Evolutionary conservation across 2,113 vertebrate species (phyloP), one percentile per base, ranked within the genome.

Genomic region (Pionites leucogaster): DNA sequence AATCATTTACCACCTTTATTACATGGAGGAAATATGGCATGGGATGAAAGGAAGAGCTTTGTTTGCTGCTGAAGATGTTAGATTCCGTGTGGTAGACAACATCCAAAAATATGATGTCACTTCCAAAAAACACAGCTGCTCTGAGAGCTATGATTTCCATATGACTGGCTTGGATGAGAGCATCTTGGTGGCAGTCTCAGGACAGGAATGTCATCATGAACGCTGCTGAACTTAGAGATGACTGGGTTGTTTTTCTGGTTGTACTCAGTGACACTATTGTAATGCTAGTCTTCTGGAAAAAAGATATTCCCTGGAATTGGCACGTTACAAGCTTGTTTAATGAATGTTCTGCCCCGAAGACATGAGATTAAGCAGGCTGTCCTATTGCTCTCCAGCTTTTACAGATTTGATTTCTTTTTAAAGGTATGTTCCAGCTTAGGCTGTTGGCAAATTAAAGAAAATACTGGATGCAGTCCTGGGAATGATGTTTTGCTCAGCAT

Each of bases 41-140:
- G 29, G 74, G 92, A 93, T 94, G 67, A 97, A 97, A 97, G 95
- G 83, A 89, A 94, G 81, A 82, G 70, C 81, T 95, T 94, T 94
- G 93, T 95, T 95, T 96, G 81, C 95, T 92, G 86, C 87, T 82
- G 95, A 92, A 96, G 93, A 94, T 93, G 83, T 91, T 85, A 59
- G 83, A 91, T 79, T 96, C 91, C 78, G 57, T 69, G 81, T 59
- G 81, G 67, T 42, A 95, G 96, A 82, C 92, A 94, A 89, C 74
- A 89, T 94, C 62, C 93, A 95, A 91, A 96, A 89, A 76, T 67
- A 96, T 80, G 83, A 95, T 95, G 70, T 96, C 78, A 63, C 88
- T 95, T 97, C 96, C 96, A 97, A 82, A 95, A 91, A 87, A 63
- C 96, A 95, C 96, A 97, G 96, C 96, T 97, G 96, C 83, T 94